These are phyloP conservation scores for Alca torda DNA, from an alignment of 2,797 vertebrate genomes.

Conservation along the genomic window DNA sequence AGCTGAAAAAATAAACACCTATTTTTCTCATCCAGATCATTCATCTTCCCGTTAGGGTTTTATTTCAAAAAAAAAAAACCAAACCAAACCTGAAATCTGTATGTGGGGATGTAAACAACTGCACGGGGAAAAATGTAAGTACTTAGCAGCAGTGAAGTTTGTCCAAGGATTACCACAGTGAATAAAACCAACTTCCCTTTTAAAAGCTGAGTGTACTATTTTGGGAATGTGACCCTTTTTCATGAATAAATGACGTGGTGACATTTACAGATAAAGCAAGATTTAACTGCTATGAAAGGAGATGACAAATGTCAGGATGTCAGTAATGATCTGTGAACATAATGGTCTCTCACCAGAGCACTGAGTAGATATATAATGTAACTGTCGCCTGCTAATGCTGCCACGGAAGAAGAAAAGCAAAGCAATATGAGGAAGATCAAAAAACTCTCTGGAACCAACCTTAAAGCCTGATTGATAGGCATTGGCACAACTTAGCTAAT, in stretches of 20 bases:
- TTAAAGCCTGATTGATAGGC: conserved; percentile 51
- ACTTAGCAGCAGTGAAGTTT: conserved; percentile 77
- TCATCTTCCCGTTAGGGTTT: conserved; percentile 58
- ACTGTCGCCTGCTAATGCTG: conserved; percentile 67
- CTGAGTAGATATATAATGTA: conserved; percentile 76
- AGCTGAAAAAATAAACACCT: conserved; percentile 38
- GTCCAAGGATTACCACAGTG: conserved; percentile 77
- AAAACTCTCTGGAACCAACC: conserved; percentile 40
- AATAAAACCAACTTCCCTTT: conserved; percentile 72
- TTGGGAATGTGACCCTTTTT: conserved; percentile 82
- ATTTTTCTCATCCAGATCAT: conserved; percentile 42
- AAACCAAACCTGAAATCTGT: conserved; percentile 23
- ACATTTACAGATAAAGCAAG: conserved; percentile 87
- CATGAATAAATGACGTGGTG: conserved; percentile 85
- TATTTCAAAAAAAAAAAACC: conserved; percentile 62
- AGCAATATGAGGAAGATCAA: conserved; percentile 41
- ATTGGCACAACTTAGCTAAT: conserved; percentile 31
- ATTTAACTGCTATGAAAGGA: conserved; percentile 83
- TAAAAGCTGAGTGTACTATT: conserved; percentile 76
- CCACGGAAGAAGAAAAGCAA: conserved; percentile 57
- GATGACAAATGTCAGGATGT: conserved; percentile 86
- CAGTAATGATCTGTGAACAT: conserved; percentile 84
- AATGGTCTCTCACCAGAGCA: conserved; percentile 79
- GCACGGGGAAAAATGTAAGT: conserved; percentile 54
- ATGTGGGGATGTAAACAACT: conserved; percentile 65